Evolutionary conservation across 1,140 invertebrate species (phyloP), one percentile per base, ranked within the genome.

Genomic region (Drosophila arizonae): DNA sequence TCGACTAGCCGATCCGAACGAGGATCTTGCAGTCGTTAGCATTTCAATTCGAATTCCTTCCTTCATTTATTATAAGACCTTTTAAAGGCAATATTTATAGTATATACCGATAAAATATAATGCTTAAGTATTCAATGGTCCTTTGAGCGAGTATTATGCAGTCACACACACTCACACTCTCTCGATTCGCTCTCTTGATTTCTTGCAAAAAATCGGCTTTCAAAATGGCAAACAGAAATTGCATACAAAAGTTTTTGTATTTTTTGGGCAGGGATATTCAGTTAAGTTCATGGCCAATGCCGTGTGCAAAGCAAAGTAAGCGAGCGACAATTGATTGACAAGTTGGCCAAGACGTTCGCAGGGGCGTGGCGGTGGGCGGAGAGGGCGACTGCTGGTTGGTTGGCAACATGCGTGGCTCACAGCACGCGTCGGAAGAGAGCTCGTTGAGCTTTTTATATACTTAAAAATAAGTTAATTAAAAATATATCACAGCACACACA

Each of bases 401-500:
- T 11, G 39, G 5, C 17, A 24, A 56, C 26, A 60, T 69, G 64
- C 71, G 71, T 73, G 43, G 51, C 57, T 13, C 62, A 57, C 13
- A 70, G 71, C 71, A 73, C 71, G 71, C 71, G 71, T 73, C 64
- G 24, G 36, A 11, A 55, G 65, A 39, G 56, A 61, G 60, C 13
- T 11, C 54, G 54, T 45, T 52, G 63, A 72, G 63, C 46, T 60
- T 72, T 65, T 58, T 46, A 55, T 33, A 39, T 28, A 68, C 71
- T 62, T 77, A 79, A 73, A 87, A 87, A 77, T 79, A 87, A 87
- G 82, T 87, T 87, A 82, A 87, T 87, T 87, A 88, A 87, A 82
- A 87, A 88, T 54, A 82, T 50, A 24, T 50, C 46, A 50, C 11
- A 21, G 63, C 64, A 41, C 39, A n/a, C 65, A 56, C 41, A 70